Base-by-base conservation (phyloP, 2,797 vertebrate species). In the Myripristis jacobus region DNA sequence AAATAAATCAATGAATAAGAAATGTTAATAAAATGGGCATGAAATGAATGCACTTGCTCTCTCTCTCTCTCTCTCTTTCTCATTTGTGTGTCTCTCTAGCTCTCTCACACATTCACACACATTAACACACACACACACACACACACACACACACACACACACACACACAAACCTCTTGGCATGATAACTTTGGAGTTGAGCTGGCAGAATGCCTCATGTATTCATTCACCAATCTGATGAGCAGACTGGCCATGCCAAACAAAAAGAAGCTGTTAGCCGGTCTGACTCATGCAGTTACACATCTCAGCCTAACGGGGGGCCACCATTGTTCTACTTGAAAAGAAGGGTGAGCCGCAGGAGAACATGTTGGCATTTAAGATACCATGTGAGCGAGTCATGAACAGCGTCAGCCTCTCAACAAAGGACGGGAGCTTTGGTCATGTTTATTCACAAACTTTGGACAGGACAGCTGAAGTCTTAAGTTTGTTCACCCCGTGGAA, bases 1-100 rank as follows among this genome's bases (percentile, higher is more conserved):
- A 87, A 64, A 85, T 25, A 83, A 88, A 91, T 93, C 88, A 89
- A 92, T 93, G 87, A 83, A 84, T 87, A 87, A 88, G 83, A 64
- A 51, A 58, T 44, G 36, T 54, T 55, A 65, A 70, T 38, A 70
- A 87, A 89, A 79, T 76, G 53, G 72, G 78, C 84, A 82, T 89
- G 80, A 88, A 91, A 89, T 80, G 59, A 81, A 73, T 47, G 59
- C 68, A 65, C 51, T 64, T 60, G 48, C 56, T 71, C 57, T 19
- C 62, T n/a, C 22, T 19, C 34, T 19, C 34, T 21, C 51, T 9
- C 43, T n/a, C 34, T 1, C 34, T 11, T 8, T 31, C 29, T 11
- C 34, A 47, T n/a, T n/a, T n/a, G n/a, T n/a, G n/a, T n/a, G n/a
- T n/a, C n/a, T n/a, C n/a, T n/a, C n/a, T n/a, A n/a, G n/a, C n/a